A percentile compares a stretch with the other conserved stretches of the same genome.
Evolutionary conservation across 37 sponge, comb jelly and placozoan species (phyloP).

Genomic region (Halisarca cf. caerulea): DNA sequence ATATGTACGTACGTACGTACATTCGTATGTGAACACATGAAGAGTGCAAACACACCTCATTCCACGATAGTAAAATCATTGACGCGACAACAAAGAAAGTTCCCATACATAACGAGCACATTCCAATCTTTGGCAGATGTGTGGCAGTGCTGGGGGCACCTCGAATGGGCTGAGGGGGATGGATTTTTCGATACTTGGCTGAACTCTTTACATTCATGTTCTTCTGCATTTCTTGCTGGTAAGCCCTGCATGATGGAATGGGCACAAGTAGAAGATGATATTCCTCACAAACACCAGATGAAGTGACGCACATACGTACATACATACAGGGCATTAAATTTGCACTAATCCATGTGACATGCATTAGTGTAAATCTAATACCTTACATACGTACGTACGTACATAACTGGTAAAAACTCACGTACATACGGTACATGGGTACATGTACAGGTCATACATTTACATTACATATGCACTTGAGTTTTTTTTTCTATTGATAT

Average conservation of each 20-base stretch:
- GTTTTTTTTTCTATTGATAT: too few species aligned
- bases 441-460: not conserved
- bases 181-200: not conserved
- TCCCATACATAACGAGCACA: not conserved
- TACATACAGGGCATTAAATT: not conserved
- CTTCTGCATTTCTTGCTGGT: not conserved
- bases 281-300: too few species aligned
- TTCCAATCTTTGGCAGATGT: not conserved
- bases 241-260: not conserved
- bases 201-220: not conserved
- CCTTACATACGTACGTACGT: not conserved
- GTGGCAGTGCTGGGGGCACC: not conserved
- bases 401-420: not conserved
- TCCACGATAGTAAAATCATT: not conserved
- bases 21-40: too few species aligned
- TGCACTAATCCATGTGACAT: too few species aligned
- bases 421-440: not conserved
- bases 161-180: not conserved
- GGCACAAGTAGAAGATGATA: not conserved
- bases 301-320: not conserved
- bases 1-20: too few species aligned
- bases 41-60: not conserved
- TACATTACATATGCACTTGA: not conserved
- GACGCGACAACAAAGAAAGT: conserved; percentile 1
- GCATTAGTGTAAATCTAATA: not conserved